Evolutionary conservation across 2,888 invertebrate species (phyloP), one percentile per base, ranked within the genome.

Genomic region (Hirtodrosophila alboralis): DNA sequence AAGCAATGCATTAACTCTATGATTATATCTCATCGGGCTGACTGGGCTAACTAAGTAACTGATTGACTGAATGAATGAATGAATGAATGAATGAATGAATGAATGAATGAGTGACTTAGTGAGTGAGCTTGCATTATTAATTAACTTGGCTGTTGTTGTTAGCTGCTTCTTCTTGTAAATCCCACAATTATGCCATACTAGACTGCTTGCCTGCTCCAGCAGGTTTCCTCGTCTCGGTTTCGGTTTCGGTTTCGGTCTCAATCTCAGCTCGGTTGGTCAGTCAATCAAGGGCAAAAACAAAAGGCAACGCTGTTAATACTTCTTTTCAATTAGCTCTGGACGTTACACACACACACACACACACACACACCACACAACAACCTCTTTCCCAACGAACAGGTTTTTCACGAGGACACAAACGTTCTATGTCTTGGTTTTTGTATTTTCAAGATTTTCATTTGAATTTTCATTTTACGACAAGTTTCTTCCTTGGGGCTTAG

Each of bases 121-220:
- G 51, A 41, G 13, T 58, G 61, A 49, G 62, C 47, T 68, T 75
- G 86, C 69, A 85, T 86, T 85, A 85, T 75, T 83, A 85, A 85
- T 83, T 83, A 83, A 66, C 76, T 69, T 36, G 72, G 43, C 31
- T 65, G 38, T 52, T 67, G 33, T 56, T 63, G 45, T 48, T 67
- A 10, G 23, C 13, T 31, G 40, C 56, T 57, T 43, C 54, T 65
- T 67, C 54, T 76, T 59, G 65, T 59, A 58, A 71, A 69, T 86
- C 75, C 87, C 75, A 69, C 87, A 86, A 81, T 81, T 81, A 87
- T 83, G 86, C 79, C 85, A 80, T 86, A 73, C 78, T 83, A 87
- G 86, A 86, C 72, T 75, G 83, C 84, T 56, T 79, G 76, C 75
- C 71, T 70, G 75, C 58, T 54, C 33, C 34, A 14, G 54, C 54